A percentile compares a stretch with the other conserved stretches of the same genome.
phyloP scores from a whole-genome alignment of 2,113 vertebrate genomes.

The Colaptes auratus region DNA sequence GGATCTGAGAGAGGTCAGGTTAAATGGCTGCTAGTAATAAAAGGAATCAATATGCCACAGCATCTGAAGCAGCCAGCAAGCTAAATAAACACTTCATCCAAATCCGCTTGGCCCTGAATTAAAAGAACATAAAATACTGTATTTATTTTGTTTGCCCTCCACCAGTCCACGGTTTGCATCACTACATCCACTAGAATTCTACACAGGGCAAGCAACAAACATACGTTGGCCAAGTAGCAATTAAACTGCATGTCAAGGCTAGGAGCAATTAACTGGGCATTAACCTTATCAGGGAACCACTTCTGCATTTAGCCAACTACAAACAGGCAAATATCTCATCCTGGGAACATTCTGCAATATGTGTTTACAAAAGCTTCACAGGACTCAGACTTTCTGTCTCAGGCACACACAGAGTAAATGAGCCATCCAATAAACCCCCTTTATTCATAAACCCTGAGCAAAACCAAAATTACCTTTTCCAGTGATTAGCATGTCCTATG shows the following conservation, averaged over 20 bases:
- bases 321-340: constrained; percentile 60
- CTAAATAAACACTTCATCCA: constrained; percentile 87
- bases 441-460: constrained; percentile 39
- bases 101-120: constrained; percentile 85
- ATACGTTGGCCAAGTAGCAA: constrained; percentile 73
- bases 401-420: background rate
- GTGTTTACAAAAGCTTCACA: constrained; percentile 68
- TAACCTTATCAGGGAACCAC: constrained; percentile 73
- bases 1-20: constrained; percentile 82
- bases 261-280: constrained; percentile 77
- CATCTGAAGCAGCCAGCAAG: constrained; percentile 81
- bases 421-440: constrained; percentile 21
- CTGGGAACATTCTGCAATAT: constrained; percentile 34
- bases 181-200: constrained; percentile 55
- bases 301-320: constrained; percentile 60
- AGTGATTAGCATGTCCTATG: background rate
- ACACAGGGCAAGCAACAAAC: constrained; percentile 66
- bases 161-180: constrained; percentile 69
- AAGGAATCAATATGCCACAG: constrained; percentile 82
- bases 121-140: constrained; percentile 85
- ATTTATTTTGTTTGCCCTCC: constrained; percentile 80
- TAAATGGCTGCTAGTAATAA: constrained; percentile 82
- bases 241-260: constrained; percentile 68
- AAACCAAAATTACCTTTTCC: constrained; percentile 40
- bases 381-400: constrained; percentile 58